These are phyloP conservation scores for Globicephala melas DNA, from an alignment of 2,113 vertebrate genomes.

Conservation along the genomic window DNA sequence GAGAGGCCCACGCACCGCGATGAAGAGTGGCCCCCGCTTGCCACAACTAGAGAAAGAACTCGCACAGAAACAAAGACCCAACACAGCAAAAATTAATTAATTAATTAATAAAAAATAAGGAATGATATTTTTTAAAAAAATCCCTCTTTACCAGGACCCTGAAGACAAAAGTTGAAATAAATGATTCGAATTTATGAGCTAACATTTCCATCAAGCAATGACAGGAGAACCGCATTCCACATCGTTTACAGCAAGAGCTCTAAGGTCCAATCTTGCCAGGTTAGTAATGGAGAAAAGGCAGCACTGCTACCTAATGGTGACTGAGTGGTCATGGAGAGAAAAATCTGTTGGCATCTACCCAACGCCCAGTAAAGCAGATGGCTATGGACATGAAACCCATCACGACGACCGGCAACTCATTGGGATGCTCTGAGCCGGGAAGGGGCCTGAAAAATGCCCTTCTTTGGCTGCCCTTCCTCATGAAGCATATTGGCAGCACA, in stretches of 20 bases:
- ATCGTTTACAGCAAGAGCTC: neutral
- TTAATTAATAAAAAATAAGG: too few relatives aligned
- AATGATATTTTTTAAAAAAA: too few relatives aligned
- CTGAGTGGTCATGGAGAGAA: neutral
- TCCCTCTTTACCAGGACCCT: neutral
- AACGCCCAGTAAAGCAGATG: slow-evolving; percentile 65
- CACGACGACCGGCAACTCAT: neutral
- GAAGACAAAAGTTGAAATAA: neutral
- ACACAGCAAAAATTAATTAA: too few relatives aligned
- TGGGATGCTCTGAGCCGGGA: neutral
- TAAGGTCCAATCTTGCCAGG: neutral
- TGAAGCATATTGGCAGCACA: slow-evolving; percentile 65
- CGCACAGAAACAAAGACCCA: too few relatives aligned
- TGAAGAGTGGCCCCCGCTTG: too few relatives aligned
- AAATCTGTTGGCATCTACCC: neutral
- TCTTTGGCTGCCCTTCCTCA: slow-evolving; percentile 56
- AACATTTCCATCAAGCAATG: neutral
- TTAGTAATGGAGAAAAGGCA: neutral
- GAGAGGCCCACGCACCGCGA: too few relatives aligned
- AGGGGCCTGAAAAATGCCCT: slow-evolving; percentile 33
- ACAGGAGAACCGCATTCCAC: neutral
- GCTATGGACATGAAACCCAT: slow-evolving; percentile 33
- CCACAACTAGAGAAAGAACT: too few relatives aligned
- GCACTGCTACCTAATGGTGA: neutral
- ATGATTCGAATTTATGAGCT: neutral